Percentiles rank a stretch among this genome's conserved stretches.
These are phyloP conservation scores for Blennius ocellaris DNA, from an alignment of 2,113 vertebrate genomes.

Conservation along the genomic window DNA sequence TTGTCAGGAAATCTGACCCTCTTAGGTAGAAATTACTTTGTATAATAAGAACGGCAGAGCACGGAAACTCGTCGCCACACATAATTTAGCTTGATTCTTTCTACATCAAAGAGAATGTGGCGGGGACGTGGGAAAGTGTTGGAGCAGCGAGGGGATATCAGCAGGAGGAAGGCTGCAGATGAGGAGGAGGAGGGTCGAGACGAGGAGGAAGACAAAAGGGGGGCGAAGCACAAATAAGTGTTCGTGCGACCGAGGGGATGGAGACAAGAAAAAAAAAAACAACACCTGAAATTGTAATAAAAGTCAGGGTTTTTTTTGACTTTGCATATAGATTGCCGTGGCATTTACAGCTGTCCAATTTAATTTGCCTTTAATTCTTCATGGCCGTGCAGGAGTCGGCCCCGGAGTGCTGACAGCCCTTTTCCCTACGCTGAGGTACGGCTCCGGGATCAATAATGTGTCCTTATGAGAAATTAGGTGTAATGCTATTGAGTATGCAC, in stretches of 20 bases:
- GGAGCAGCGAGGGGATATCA: constrained; percentile 85
- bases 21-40: constrained; percentile 99
- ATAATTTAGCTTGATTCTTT: constrained; percentile 99
- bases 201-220: constrained; percentile 1
- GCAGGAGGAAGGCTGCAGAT: constrained; percentile 40
- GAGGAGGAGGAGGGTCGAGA: constrained; percentile 22
- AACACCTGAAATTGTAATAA: constrained; percentile 62
- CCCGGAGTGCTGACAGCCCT: constrained; percentile 90
- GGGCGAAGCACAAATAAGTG: constrained; percentile 50
- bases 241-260: constrained; percentile 75
- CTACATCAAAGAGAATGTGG: constrained; percentile 97
- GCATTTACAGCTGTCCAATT: constrained; percentile 99
- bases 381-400: constrained; percentile 88
- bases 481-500: constrained; percentile 98
- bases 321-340: constrained; percentile 98
- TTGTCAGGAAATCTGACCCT: constrained; percentile 99
- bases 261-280: constrained; percentile 62
- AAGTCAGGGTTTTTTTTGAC: constrained; percentile 30
- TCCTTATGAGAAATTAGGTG: constrained; percentile 97
- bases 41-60: constrained; percentile 95
- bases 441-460: constrained; percentile 94
- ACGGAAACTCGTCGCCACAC: constrained; percentile 87
- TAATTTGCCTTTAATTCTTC: constrained; percentile 99
- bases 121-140: constrained; percentile 91
- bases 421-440: constrained; percentile 95